Evolutionary conservation across 2,797 vertebrate species (phyloP).

Genomic region (Cryptoprocta ferox): DNA sequence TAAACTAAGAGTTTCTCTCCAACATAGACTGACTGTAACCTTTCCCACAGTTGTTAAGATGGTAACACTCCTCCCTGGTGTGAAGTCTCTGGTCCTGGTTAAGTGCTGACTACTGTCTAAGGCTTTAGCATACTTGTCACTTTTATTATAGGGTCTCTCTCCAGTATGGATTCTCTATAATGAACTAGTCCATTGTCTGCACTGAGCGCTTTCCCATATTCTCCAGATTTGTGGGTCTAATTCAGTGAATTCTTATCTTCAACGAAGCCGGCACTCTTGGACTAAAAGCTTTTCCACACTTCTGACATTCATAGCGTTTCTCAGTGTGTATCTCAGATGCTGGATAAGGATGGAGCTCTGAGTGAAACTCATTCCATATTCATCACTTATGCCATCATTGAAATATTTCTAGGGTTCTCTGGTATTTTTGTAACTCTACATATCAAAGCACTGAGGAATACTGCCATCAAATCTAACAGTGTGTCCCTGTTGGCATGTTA

Average conservation of each 20-base stretch:
- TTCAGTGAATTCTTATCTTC: neutral
- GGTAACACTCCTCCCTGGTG: neutral
- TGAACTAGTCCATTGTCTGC: neutral
- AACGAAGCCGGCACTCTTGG: neutral
- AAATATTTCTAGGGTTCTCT: neutral
- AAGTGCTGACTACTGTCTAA: neutral
- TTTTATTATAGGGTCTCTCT: neutral
- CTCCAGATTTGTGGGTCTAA: neutral
- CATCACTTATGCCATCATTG: neutral
- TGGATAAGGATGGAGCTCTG: neutral
- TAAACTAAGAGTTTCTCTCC: neutral
- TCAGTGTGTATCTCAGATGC: neutral
- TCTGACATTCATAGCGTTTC: neutral
- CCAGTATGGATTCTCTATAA: slow-evolving; percentile 19
- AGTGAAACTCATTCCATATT: neutral
- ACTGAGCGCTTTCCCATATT: neutral
- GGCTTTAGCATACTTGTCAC: slow-evolving; percentile 1
- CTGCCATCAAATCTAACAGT: neutral
- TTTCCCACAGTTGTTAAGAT: neutral
- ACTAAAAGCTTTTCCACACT: neutral
- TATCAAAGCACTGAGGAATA: neutral
- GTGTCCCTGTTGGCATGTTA: slow-evolving; percentile 13
- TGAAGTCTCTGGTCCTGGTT: neutral
- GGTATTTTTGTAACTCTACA: neutral
- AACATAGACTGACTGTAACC: neutral